A percentile compares a stretch with the other conserved stretches of the same genome.
Conservation (phyloP, 1,140 invertebrate genomes). For the Conus ventricosus region DNA sequence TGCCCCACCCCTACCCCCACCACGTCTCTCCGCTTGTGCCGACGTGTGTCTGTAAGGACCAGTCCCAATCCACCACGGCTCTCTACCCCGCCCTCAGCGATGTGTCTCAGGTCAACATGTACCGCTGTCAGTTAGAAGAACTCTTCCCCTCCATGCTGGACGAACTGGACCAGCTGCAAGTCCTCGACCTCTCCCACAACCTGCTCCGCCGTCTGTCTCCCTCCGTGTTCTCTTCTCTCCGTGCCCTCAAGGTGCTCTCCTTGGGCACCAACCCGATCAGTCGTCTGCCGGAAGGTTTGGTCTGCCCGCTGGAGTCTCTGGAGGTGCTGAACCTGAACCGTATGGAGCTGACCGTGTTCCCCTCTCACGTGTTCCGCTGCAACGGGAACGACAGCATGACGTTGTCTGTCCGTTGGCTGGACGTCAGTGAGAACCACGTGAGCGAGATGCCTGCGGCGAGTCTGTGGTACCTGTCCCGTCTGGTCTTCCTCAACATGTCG, state of each 20-base stretch:
- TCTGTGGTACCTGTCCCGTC: conserved; percentile 18
- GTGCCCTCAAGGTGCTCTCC: conserved; percentile 22
- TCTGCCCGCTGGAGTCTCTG: conserved; percentile 16
- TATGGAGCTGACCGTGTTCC: neutral
- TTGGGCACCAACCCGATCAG: conserved; percentile 15
- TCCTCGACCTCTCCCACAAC: conserved; percentile 28
- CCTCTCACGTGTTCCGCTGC: conserved; percentile 7
- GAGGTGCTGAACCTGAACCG: conserved; percentile 20
- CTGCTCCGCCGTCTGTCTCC: neutral
- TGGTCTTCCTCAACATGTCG: conserved; percentile 31
- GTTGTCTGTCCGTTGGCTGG: conserved; percentile 3
- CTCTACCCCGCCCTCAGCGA: neutral
- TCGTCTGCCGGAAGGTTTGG: conserved; percentile 1
- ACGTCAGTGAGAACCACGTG: conserved; percentile 6
- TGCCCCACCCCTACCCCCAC: neutral
- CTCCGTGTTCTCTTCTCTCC: neutral
- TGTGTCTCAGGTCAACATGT: neutral
- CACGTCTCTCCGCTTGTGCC: neutral
- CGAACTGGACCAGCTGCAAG: conserved; percentile 19
- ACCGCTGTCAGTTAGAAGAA: conserved; percentile 23
- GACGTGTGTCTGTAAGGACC: conserved; percentile 10
- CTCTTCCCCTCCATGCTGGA: conserved; percentile 8
- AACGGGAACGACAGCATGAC: conserved; percentile 1
- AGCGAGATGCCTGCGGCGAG: conserved; percentile 10
- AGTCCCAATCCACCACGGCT: neutral